Percentiles rank a stretch among this genome's conserved stretches.
phyloP scores from a whole-genome alignment of 2,797 vertebrate species.

The Xyrichtys novacula region DNA sequence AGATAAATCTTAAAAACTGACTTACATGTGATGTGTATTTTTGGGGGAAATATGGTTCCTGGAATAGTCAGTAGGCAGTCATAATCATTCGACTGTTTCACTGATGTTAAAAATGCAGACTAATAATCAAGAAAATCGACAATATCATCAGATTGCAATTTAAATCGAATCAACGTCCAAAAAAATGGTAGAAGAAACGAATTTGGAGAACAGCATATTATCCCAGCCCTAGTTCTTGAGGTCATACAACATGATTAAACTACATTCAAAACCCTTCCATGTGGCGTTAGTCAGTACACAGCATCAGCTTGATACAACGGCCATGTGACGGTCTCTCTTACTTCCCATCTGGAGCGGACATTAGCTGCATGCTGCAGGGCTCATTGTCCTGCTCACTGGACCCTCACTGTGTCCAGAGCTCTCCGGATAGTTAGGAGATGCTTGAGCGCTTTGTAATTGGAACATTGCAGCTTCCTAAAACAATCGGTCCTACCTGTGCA shows the following conservation, averaged over 20 bases:
- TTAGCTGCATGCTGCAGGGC: conserved; percentile 55
- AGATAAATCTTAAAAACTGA: no score
- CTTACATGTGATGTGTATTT: no score
- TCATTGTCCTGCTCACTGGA: conserved; percentile 65
- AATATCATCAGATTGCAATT: no score
- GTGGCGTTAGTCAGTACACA: conserved; percentile 5
- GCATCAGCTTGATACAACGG: neutral
- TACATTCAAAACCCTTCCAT: neutral
- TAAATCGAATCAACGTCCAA: no score
- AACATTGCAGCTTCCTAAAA: conserved; percentile 72
- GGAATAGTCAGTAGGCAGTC: no score
- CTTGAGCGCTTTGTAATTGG: conserved; percentile 81
- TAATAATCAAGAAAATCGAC: no score
- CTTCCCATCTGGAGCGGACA: conserved; percentile 52
- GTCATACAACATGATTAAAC: neutral
- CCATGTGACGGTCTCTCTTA: conserved; percentile 37
- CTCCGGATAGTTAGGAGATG: conserved; percentile 69
- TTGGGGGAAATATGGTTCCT: no score
- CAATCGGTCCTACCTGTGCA: conserved; percentile 66
- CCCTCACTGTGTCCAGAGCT: conserved; percentile 72
- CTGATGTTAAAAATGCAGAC: no score
- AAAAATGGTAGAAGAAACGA: no score
- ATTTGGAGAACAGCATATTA: no score
- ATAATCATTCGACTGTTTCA: no score
- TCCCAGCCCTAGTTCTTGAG: no score